These are phyloP conservation scores for Eucera pruinosa DNA, from an alignment of 2,888 invertebrate species.

Conservation along the genomic window DNA sequence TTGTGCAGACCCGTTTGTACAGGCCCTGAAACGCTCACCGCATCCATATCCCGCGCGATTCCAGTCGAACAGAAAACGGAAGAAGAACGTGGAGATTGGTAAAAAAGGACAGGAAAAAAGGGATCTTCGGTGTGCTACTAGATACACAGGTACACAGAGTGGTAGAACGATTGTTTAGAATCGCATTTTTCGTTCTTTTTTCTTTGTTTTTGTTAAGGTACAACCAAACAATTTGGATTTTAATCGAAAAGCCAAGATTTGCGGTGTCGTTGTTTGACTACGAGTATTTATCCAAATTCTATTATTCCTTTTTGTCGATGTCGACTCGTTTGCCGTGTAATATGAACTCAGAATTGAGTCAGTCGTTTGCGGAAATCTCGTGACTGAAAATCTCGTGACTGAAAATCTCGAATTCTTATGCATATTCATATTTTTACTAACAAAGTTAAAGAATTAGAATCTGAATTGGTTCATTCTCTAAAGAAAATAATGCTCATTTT, in stretches of 20 bases:
- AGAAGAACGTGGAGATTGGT: conserved; percentile 34
- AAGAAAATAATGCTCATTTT: no score
- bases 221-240: conserved; percentile 61
- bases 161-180: conserved; percentile 54
- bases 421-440: no score
- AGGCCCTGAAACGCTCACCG: conserved; percentile 41
- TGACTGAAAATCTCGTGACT: background rate
- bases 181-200: background rate
- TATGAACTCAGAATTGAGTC: conserved; percentile 1
- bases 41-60: conserved; percentile 44
- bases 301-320: conserved; percentile 34
- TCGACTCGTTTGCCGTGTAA: background rate
- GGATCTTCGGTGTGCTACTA: background rate
- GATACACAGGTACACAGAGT: background rate
- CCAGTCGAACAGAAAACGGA: conserved; percentile 26
- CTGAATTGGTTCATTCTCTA: no score
- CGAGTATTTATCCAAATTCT: conserved; percentile 46
- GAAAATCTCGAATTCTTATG: no score
- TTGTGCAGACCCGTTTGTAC: conserved; percentile 63
- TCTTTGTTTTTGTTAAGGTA: conserved; percentile 8
- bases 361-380: conserved; percentile 1
- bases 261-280: conserved; percentile 43
- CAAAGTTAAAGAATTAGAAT: no score
- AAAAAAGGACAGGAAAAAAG: background rate
- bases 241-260: conserved; percentile 58